Evolutionary conservation across 64 coral and sea anemone species (phyloP).

Genomic region (Dendronephthya gigantea): DNA sequence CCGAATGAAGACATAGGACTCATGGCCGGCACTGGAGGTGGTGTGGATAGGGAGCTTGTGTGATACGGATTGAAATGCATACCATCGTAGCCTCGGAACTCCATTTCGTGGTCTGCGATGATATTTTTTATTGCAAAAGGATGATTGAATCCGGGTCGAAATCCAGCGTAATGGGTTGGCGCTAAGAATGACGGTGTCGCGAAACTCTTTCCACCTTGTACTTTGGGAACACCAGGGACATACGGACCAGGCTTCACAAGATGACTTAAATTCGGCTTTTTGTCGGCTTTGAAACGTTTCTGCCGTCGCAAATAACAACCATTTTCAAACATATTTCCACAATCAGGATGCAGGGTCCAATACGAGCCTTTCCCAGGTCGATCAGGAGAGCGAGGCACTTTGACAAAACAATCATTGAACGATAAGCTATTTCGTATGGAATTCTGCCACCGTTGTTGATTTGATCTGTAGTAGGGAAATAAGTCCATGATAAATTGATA

Average conservation of each 20-base stretch:
- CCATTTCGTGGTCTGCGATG: constrained; percentile 9
- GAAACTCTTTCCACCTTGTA: not conserved
- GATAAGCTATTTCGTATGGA: constrained; percentile 94
- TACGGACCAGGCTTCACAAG: constrained; percentile 66
- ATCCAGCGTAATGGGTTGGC: constrained; percentile 1
- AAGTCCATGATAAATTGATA: constrained; percentile 99
- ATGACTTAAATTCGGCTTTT: constrained; percentile 88
- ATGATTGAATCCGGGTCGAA: constrained; percentile 4
- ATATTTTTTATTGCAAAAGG: constrained; percentile 16
- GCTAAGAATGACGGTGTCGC: not conserved
- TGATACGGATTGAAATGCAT: constrained; percentile 24
- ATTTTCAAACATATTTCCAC: constrained; percentile 99
- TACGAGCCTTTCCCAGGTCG: constrained; percentile 93
- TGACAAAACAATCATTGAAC: constrained; percentile 99
- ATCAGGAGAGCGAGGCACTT: constrained; percentile 95
- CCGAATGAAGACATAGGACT: not conserved
- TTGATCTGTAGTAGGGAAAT: constrained; percentile 98
- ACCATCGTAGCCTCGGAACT: not conserved
- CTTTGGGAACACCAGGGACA: not conserved
- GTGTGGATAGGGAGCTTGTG: not conserved
- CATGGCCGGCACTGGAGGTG: not conserved
- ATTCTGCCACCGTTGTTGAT: constrained; percentile 99
- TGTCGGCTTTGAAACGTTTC: constrained; percentile 98
- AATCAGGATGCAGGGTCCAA: constrained; percentile 96
- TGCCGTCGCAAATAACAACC: constrained; percentile 93